A percentile compares a stretch with the other conserved stretches of the same genome.
These are phyloP conservation scores for Odocoileus virginianus DNA, from an alignment of 2,113 vertebrate species.

Conservation along the genomic window DNA sequence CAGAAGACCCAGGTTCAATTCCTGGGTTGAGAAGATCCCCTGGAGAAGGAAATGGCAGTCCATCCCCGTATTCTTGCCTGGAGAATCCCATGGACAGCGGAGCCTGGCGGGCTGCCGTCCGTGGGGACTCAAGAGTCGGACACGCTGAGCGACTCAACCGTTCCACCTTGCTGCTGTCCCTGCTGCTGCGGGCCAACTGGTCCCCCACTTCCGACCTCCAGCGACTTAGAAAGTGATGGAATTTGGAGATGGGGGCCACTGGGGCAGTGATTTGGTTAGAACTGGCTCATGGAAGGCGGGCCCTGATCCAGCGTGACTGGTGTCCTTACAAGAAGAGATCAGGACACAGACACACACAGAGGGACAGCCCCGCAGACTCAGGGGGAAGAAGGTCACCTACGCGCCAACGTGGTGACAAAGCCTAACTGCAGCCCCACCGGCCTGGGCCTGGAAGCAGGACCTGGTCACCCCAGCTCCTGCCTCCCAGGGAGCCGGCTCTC, in stretches of 20 bases:
- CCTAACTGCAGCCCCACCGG: fast-evolving
- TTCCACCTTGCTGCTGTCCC: constrained; percentile 56
- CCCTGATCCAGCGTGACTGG: fast-evolving
- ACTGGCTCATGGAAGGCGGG: no score
- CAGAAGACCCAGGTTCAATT: neutral
- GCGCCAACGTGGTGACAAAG: fast-evolving
- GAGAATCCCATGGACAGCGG: neutral
- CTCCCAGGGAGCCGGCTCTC: neutral
- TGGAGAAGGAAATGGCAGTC: neutral
- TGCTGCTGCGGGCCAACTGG: neutral
- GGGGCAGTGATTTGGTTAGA: neutral
- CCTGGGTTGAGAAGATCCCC: neutral
- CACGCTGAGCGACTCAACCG: fast-evolving
- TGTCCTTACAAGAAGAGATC: neutral
- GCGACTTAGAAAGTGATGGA: neutral
- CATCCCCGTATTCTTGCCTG: neutral
- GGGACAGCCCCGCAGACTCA: fast-evolving
- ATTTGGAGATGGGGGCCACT: no score
- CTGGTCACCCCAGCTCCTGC: fast-evolving
- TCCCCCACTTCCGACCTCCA: neutral
- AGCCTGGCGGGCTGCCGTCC: neutral
- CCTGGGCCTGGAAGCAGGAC: neutral
- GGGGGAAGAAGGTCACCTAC: fast-evolving
- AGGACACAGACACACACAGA: neutral
- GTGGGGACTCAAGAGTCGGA: neutral